Evolutionary conservation across 2,888 invertebrate species (phyloP).

Genomic region (Volucella bombylans): DNA sequence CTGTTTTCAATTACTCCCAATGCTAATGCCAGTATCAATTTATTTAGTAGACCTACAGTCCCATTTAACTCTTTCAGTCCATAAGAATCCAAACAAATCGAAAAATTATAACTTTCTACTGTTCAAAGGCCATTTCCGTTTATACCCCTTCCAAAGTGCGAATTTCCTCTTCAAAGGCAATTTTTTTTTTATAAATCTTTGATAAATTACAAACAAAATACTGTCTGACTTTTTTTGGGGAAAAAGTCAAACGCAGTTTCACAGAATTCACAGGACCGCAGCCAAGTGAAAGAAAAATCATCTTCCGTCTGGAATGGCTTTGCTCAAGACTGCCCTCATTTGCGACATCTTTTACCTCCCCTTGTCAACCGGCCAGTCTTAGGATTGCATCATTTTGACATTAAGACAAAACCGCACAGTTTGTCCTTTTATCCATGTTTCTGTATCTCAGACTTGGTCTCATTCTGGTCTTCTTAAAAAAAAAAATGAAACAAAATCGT

Average conservation of each 20-base stretch:
- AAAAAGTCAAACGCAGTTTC: slow-evolving; percentile 73
- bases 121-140: not conserved
- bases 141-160: not conserved
- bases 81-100: too few relatives aligned
- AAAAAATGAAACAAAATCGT: slow-evolving; percentile 9
- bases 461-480: not conserved
- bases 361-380: slow-evolving; percentile 1
- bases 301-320: slow-evolving; percentile 45
- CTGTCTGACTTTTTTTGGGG: slow-evolving; percentile 64
- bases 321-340: slow-evolving; percentile 67
- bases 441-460: not conserved
- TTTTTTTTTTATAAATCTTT: slow-evolving; percentile 52
- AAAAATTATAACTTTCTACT: not conserved
- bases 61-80: too few relatives aligned
- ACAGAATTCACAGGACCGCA: slow-evolving; percentile 18
- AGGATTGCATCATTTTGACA: slow-evolving; percentile 70
- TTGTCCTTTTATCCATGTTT: slow-evolving; percentile 55
- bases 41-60: too few relatives aligned
- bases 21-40: too few relatives aligned
- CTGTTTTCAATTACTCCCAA: too few relatives aligned
- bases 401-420: slow-evolving; percentile 69
- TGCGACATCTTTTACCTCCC: slow-evolving; percentile 45
- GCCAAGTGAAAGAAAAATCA: slow-evolving; percentile 42
- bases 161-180: slow-evolving; percentile 9
- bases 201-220: slow-evolving; percentile 68